A percentile compares a stretch with the other conserved stretches of the same genome.
Evolutionary conservation across 2,113 vertebrate species (phyloP).

Genomic region (Phylloscopus trochiloides): DNA sequence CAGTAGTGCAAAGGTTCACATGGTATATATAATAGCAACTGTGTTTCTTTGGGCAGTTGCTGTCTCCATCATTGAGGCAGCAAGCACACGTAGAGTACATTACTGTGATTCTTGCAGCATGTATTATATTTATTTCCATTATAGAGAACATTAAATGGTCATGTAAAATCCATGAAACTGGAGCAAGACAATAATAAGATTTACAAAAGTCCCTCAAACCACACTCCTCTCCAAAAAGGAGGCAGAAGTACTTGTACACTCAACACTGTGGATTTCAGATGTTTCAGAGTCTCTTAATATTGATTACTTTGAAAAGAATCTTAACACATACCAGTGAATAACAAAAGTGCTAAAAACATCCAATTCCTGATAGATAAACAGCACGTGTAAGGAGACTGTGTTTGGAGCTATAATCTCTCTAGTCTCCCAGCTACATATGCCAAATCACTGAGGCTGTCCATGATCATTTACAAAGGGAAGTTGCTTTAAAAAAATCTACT

Average conservation of each 20-base stretch:
- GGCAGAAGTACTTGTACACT: not conserved
- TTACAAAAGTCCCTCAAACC: not conserved
- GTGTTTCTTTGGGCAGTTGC: not conserved
- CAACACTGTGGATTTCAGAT: not conserved
- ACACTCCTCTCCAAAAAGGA: not conserved
- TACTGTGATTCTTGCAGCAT: not conserved
- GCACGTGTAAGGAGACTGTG: not conserved
- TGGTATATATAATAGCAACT: not conserved
- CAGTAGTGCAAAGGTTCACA: not conserved
- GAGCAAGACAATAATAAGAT: not conserved
- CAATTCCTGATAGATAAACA: not conserved
- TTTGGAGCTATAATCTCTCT: not conserved
- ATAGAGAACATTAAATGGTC: not conserved
- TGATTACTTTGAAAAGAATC: slow-evolving; percentile 7
- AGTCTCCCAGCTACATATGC: not conserved
- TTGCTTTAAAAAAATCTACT: not conserved
- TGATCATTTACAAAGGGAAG: not conserved
- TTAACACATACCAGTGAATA: not conserved
- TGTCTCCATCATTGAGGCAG: not conserved
- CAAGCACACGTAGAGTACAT: not conserved
- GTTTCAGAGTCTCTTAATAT: not conserved
- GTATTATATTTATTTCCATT: slow-evolving; percentile 3
- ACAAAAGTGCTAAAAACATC: not conserved
- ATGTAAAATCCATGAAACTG: not conserved
- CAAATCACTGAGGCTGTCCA: not conserved